Base-by-base conservation (phyloP, 2,113 vertebrate genomes). In the Acanthochromis polyacanthus region DNA sequence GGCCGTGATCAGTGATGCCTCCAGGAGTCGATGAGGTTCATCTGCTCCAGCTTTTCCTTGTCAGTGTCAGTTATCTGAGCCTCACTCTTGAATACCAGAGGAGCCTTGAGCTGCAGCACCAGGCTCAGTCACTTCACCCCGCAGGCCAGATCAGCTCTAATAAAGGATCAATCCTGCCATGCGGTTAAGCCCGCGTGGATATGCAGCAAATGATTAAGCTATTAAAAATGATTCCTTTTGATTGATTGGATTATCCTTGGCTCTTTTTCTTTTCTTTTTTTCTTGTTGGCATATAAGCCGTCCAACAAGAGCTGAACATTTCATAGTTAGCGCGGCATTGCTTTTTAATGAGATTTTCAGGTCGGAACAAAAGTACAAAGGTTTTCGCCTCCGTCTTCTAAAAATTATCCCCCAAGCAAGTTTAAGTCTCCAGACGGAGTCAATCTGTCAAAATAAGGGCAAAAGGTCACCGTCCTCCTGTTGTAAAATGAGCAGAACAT, bases 21-120 rank as follows among this genome's bases (percentile, higher is more conserved):
- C 60, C 36, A 61, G 48, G 73, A 78, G 80, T 89, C 67, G 68
- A 76, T 83, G 75, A 80, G 85, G 82, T 87, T 90, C 83, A 83
- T 71, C 73, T 72, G 66, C 75, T 60, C 62, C 67, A 62, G 74
- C 78, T 89, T 56, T 74, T 22, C 58, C 70, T 43, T 83, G 76
- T 89, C 88, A 69, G 36, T 65, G 82, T 87, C 86, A 52, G 61
- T 88, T 86, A 89, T 83, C 76, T 4, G 38, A 64, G 68, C 64
- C 14, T 62, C 53, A 25, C 19, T 85, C 62, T 46, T 75, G 73
- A 88, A 71, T 62, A 74, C 63, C 45, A 55, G 60, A 79, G 66
- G 45, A 79, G 70, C 68, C 51, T 51, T 5, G 43, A 79, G 78
- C 75, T 36, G 17, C 11, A 17, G 66, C 51, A 58, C 17, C 15